Evolutionary conservation across 37 sponge, comb jelly and placozoan species (phyloP).

Genomic region (Beroe forskalii): DNA sequence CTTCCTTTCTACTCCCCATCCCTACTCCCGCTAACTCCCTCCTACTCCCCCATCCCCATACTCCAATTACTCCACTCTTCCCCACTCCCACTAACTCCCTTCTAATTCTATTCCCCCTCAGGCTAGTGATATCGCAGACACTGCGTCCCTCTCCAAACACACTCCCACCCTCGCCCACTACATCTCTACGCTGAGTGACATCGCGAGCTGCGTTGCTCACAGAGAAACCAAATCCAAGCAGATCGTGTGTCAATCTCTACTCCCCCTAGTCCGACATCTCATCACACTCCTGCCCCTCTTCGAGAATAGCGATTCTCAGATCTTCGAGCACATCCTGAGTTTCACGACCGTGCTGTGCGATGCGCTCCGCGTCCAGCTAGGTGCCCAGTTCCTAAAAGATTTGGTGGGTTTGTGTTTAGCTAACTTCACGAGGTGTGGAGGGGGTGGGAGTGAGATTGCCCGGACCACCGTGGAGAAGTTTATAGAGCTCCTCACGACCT

Average conservation of each 20-base stretch:
- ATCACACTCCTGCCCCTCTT: background rate
- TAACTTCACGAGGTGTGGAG: background rate
- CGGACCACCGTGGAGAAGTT: constrained; percentile 6
- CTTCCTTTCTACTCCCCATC: too few species aligned
- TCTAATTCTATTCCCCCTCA: background rate
- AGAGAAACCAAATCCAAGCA: constrained; percentile 51
- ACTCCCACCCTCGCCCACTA: background rate
- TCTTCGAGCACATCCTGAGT: background rate
- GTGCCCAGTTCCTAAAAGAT: background rate
- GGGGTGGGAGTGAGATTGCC: background rate
- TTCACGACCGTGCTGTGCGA: constrained; percentile 43
- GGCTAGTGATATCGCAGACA: background rate
- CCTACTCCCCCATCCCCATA: too few species aligned
- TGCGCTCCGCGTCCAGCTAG: background rate
- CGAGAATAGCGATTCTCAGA: background rate
- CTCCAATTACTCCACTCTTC: too few species aligned
- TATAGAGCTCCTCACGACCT: background rate
- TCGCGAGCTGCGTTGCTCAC: constrained; percentile 1
- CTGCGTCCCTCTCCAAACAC: background rate
- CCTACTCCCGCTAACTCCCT: too few species aligned
- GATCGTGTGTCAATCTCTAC: background rate
- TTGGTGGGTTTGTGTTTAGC: constrained; percentile 27
- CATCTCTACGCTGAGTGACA: constrained; percentile 3
- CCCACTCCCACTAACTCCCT: too few species aligned
- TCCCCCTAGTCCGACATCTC: constrained; percentile 3